Conservation (phyloP, 2,113 vertebrate genomes). For the Bagarius yarrelli region DNA sequence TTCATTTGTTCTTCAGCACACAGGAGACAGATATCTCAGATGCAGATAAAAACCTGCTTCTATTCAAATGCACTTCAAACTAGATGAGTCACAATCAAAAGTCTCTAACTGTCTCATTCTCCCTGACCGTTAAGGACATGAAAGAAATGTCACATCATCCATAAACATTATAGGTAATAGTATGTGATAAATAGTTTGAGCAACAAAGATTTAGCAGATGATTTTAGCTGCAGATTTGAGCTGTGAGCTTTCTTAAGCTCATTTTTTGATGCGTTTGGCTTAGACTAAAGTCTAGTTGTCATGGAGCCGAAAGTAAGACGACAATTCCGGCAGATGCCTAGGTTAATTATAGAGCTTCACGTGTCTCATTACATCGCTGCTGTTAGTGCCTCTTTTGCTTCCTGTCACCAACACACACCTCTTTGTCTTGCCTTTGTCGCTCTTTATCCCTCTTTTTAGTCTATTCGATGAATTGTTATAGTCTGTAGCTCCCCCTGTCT, state of each 20-base stretch:
- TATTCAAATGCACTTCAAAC: slow-evolving; percentile 23
- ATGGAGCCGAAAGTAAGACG: slow-evolving; percentile 29
- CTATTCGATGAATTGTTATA: slow-evolving; percentile 9
- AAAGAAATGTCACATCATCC: background rate
- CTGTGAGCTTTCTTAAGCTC: background rate
- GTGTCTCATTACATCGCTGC: slow-evolving; percentile 35
- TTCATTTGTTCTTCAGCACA: slow-evolving; percentile 12
- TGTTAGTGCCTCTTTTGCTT: slow-evolving; percentile 18
- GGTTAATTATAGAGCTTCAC: slow-evolving; percentile 46
- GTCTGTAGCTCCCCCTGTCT: background rate
- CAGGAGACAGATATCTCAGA: background rate
- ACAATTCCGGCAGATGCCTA: slow-evolving; percentile 21
- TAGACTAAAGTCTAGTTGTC: slow-evolving; percentile 5
- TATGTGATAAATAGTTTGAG: slow-evolving; percentile 6
- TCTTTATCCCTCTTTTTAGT: slow-evolving; percentile 28
- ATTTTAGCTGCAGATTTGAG: background rate
- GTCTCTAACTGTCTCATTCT: background rate
- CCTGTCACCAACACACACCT: slow-evolving; percentile 24
- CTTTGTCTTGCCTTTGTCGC: slow-evolving; percentile 27
- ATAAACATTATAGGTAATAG: slow-evolving; percentile 7
- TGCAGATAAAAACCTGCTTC: slow-evolving; percentile 18
- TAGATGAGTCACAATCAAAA: slow-evolving; percentile 17
- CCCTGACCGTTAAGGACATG: background rate
- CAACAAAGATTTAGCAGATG: background rate
- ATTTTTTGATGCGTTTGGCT: slow-evolving; percentile 11